phyloP scores from a whole-genome alignment of 2,113 vertebrate genomes.

The Phasianus colchicus region DNA sequence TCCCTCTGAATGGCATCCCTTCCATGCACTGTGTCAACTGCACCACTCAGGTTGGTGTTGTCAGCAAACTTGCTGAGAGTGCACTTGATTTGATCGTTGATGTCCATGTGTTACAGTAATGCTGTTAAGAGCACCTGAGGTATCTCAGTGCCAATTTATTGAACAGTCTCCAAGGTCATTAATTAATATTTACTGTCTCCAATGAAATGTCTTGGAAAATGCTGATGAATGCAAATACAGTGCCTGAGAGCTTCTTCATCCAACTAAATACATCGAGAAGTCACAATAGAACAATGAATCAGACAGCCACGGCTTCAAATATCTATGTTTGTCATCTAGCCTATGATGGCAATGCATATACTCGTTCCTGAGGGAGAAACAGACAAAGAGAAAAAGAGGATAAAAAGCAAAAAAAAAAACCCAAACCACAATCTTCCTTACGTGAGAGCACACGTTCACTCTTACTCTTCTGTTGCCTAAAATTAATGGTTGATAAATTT shows the following conservation, averaged over 20 bases:
- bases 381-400: background rate
- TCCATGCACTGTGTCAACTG: too few relatives aligned
- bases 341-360: background rate
- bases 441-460: background rate
- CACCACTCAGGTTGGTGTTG: too few relatives aligned
- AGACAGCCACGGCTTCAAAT: background rate
- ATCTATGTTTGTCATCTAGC: background rate
- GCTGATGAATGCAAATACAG: background rate
- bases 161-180: background rate
- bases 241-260: background rate
- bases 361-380: background rate
- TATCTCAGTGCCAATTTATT: background rate
- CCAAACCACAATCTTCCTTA: background rate
- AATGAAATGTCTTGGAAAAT: background rate
- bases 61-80: too few relatives aligned
- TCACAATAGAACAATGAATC: background rate
- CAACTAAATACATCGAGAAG: background rate
- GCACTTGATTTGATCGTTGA: too few relatives aligned
- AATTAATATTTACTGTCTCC: slow-evolving; percentile 1
- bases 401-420: background rate
- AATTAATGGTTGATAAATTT: background rate
- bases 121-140: background rate
- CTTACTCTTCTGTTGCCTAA: background rate
- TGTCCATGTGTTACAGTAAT: background rate
- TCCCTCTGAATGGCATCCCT: too few relatives aligned